A percentile compares a stretch with the other conserved stretches of the same genome.
phyloP scores from a whole-genome alignment of 2,113 vertebrate species.

The Ifrita kowaldi region DNA sequence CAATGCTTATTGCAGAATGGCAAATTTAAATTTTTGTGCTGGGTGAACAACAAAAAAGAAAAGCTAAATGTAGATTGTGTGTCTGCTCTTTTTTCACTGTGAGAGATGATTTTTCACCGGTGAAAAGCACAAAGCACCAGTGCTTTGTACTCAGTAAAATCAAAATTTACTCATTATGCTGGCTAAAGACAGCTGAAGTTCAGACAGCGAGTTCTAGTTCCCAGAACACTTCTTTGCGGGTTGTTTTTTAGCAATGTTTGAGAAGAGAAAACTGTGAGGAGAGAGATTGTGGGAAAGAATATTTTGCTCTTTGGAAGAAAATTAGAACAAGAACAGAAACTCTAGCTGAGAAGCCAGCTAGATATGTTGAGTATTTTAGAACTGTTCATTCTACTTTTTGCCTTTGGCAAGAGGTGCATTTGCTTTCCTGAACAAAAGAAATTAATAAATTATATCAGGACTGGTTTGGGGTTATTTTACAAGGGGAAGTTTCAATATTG shows the following conservation, averaged over 20 bases:
- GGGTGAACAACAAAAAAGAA: neutral
- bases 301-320: neutral
- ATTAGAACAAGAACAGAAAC: neutral
- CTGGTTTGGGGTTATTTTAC: neutral
- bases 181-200: neutral
- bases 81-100: neutral
- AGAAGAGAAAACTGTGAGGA: neutral
- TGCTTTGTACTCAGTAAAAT: neutral
- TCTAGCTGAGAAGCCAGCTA: neutral
- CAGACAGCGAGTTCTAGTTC: neutral
- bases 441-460: neutral
- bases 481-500: neutral
- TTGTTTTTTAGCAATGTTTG: neutral
- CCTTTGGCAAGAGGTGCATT: neutral
- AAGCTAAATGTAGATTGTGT: neutral
- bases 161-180: neutral
- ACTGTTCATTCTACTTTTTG: neutral
- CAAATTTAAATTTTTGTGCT: neutral
- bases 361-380: neutral
- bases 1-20: neutral
- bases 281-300: neutral
- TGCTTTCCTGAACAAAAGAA: neutral
- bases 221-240: neutral
- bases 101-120: neutral
- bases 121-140: too few species aligned